Conservation (phyloP, 2,113 vertebrate species). For the Lycaon pictus region DNA sequence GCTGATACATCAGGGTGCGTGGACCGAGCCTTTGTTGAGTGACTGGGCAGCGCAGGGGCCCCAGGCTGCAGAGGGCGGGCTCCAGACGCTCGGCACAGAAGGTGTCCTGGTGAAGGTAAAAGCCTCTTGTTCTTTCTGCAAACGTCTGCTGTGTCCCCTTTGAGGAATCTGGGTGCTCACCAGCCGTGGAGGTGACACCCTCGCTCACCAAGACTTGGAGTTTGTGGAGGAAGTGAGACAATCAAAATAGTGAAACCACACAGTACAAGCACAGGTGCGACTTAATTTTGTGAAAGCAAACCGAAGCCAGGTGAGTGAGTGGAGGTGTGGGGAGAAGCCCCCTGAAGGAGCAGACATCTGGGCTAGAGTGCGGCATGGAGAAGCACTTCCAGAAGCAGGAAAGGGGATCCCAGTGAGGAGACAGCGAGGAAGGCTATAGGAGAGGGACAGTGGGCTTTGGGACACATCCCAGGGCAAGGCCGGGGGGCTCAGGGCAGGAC, state of each 20-base stretch:
- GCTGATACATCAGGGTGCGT: accelerated
- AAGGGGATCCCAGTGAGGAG: accelerated
- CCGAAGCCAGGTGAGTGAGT: accelerated
- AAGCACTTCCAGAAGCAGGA: not conserved
- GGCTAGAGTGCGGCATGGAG: too few species aligned
- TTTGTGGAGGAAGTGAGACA: not conserved
- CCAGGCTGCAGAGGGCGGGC: accelerated
- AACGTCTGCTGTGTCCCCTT: not conserved
- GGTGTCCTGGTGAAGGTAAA: accelerated
- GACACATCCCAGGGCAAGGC: too few species aligned
- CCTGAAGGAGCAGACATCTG: too few species aligned
- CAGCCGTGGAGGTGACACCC: accelerated
- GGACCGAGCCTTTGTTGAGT: not conserved
- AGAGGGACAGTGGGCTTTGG: too few species aligned
- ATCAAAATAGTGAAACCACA: not conserved
- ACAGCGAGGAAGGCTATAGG: not conserved
- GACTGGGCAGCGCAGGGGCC: not conserved
- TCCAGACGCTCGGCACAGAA: accelerated
- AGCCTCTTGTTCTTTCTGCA: accelerated
- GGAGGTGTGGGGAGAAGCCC: not conserved
- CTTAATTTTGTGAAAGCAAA: not conserved
- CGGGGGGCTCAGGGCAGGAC: not conserved
- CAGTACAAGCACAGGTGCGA: accelerated
- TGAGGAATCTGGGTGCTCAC: too few species aligned
- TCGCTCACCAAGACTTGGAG: accelerated